Percentiles rank a stretch among this genome's conserved stretches.
Evolutionary conservation across 1,140 invertebrate species (phyloP).

Genomic region (Pachypeltis micranthus): DNA sequence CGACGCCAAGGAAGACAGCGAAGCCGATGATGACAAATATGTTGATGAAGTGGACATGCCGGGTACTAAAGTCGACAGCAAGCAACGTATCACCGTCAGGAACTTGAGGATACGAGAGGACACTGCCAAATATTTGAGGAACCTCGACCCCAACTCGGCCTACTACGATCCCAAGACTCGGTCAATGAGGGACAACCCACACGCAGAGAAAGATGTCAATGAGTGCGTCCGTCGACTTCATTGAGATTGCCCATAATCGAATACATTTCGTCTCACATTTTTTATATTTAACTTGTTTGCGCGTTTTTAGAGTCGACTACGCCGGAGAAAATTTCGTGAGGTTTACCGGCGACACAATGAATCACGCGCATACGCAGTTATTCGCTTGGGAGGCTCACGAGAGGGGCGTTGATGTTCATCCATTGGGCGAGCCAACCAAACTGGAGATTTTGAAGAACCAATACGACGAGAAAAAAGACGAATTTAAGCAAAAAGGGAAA

Average conservation of each 20-base stretch:
- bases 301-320: slow-evolving; percentile 61
- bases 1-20: slow-evolving; percentile 43
- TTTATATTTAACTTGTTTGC: slow-evolving; percentile 6
- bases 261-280: neutral
- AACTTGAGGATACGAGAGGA: slow-evolving; percentile 97
- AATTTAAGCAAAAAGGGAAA: slow-evolving; percentile 42
- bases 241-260: slow-evolving; percentile 15
- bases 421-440: slow-evolving; percentile 95
- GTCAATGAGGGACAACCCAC: slow-evolving; percentile 97
- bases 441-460: slow-evolving; percentile 82
- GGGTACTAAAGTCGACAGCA: slow-evolving; percentile 95
- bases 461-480: slow-evolving; percentile 72
- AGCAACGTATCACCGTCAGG: slow-evolving; percentile 94
- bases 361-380: slow-evolving; percentile 81
- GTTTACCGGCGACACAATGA: slow-evolving; percentile 82
- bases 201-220: slow-evolving; percentile 44
- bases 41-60: slow-evolving; percentile 97
- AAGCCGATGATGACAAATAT: slow-evolving; percentile 91
- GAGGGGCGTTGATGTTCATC: slow-evolving; percentile 88
- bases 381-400: slow-evolving; percentile 98
- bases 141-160: slow-evolving; percentile 92
- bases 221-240: slow-evolving; percentile 46
- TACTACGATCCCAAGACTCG: slow-evolving; percentile 99
- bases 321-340: slow-evolving; percentile 93
- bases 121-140: slow-evolving; percentile 95